Percentiles rank a stretch among this genome's conserved stretches.
Evolutionary conservation across 30 jellyfish, hydroid and myxozoan species (phyloP).

Genomic region (Aurelia sp.): DNA sequence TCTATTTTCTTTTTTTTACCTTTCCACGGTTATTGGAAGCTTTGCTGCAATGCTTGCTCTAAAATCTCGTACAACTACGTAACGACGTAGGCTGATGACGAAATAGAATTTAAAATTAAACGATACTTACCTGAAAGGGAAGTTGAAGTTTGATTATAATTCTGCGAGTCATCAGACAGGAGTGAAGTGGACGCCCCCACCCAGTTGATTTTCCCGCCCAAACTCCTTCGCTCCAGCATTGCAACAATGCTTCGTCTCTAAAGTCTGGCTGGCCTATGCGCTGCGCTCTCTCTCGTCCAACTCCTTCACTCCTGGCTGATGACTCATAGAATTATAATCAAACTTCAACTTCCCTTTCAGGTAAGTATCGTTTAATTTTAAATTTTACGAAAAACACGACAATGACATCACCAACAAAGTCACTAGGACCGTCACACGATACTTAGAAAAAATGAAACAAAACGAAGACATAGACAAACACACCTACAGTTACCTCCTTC

Average conservation of each 20-base stretch:
- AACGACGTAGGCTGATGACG: slow-evolving; percentile 24
- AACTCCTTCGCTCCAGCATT: slow-evolving; percentile 49
- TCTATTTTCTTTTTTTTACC: neutral
- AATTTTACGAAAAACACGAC: too few species aligned
- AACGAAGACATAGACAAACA: too few species aligned
- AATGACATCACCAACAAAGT: too few species aligned
- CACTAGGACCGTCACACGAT: too few species aligned
- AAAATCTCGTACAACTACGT: slow-evolving; percentile 41
- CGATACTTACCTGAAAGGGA: slow-evolving; percentile 41
- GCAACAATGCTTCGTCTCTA: slow-evolving; percentile 4
- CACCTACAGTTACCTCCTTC: too few species aligned
- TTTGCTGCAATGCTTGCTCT: slow-evolving; percentile 49
- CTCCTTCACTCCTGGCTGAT: too few species aligned
- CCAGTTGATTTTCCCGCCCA: slow-evolving; percentile 30
- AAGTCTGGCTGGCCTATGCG: slow-evolving; percentile 39
- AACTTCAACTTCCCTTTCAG: slow-evolving; percentile 47
- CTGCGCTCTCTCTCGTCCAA: slow-evolving; percentile 52
- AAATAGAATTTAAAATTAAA: slow-evolving; percentile 4
- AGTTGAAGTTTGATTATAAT: slow-evolving; percentile 19
- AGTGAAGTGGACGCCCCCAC: neutral
- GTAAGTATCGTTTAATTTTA: slow-evolving; percentile 45
- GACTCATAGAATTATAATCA: slow-evolving; percentile 5
- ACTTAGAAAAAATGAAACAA: too few species aligned
- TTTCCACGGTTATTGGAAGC: neutral
- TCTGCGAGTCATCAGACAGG: slow-evolving; percentile 53